Conservation (phyloP, 2,888 invertebrate species). For the Phalera bucephala region DNA sequence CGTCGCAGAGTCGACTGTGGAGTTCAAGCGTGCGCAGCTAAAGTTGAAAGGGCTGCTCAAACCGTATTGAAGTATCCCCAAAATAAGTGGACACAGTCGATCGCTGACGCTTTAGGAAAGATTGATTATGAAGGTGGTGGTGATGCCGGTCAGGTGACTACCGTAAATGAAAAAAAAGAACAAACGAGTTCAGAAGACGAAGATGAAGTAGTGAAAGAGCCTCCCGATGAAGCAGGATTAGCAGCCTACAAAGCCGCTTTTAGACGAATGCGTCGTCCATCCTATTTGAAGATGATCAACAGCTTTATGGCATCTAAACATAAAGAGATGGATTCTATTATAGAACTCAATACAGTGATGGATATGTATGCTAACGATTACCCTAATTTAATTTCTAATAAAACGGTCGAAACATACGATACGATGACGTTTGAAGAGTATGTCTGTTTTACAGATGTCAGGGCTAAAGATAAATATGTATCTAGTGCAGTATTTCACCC, state of each 20-base stretch:
- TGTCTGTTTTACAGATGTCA: slow-evolving; percentile 86
- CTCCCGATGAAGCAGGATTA: slow-evolving; percentile 56
- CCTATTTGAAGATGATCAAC: slow-evolving; percentile 61
- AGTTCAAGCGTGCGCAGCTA: slow-evolving; percentile 82
- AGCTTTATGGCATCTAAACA: slow-evolving; percentile 47
- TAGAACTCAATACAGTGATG: slow-evolving; percentile 75
- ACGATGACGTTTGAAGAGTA: slow-evolving; percentile 76
- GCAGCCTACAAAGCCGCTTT: slow-evolving; percentile 54
- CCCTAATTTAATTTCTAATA: slow-evolving; percentile 66
- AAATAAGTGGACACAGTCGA: slow-evolving; percentile 87
- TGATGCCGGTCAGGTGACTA: slow-evolving; percentile 42
- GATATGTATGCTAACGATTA: slow-evolving; percentile 86
- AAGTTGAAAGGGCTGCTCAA: slow-evolving; percentile 81
- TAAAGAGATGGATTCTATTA: slow-evolving; percentile 57
- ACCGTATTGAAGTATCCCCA: slow-evolving; percentile 86
- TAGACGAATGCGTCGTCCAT: slow-evolving; percentile 58
- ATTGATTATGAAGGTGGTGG: slow-evolving; percentile 53
- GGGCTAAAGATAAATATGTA: slow-evolving; percentile 86
- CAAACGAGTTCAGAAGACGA: slow-evolving; percentile 46
- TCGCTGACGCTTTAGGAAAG: slow-evolving; percentile 60
- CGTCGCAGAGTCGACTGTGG: slow-evolving; percentile 82
- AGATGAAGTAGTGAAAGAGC: slow-evolving; percentile 33
- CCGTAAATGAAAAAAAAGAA: slow-evolving; percentile 22
- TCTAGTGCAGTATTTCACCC: slow-evolving; percentile 88
- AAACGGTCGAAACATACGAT: slow-evolving; percentile 52